Percentiles rank a stretch among this genome's conserved stretches.
Evolutionary conservation across 2,113 vertebrate genomes (phyloP).

Genomic region (Eclectus roratus): DNA sequence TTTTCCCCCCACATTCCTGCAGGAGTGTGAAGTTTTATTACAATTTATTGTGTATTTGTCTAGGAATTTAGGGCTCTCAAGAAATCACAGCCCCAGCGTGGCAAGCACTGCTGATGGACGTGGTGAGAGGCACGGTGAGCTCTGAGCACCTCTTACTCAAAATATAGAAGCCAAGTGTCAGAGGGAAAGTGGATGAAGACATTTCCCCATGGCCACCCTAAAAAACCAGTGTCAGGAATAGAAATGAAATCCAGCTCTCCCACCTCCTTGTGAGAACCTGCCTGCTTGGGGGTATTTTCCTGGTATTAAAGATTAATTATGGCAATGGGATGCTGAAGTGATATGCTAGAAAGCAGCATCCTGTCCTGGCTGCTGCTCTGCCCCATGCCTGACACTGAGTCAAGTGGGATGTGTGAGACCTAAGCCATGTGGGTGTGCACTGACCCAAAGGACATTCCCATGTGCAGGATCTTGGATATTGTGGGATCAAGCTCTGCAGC

Average conservation of each 20-base stretch:
- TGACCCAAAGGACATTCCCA: not conserved
- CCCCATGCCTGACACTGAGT: accelerated
- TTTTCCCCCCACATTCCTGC: not conserved
- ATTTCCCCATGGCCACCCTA: not conserved
- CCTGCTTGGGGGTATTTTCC: accelerated
- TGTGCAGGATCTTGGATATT: accelerated
- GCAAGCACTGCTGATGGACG: not conserved
- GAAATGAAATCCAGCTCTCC: not conserved
- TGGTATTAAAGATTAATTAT: not conserved
- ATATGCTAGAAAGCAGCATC: not conserved
- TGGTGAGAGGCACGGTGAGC: not conserved
- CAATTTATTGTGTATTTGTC: not conserved
- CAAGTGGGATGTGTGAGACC: accelerated
- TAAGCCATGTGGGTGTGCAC: accelerated
- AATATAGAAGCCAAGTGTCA: not conserved
- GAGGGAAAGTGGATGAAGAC: not conserved
- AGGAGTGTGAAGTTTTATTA: not conserved
- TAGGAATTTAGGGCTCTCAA: not conserved
- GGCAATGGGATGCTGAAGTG: not conserved
- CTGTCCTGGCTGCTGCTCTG: not conserved
- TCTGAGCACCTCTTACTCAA: not conserved
- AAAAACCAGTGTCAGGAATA: not conserved
- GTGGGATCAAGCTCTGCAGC: not conserved
- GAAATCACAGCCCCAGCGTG: not conserved
- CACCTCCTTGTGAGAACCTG: not conserved